phyloP scores from a whole-genome alignment of 2,888 invertebrate genomes.

The Exocentrus adspersus region DNA sequence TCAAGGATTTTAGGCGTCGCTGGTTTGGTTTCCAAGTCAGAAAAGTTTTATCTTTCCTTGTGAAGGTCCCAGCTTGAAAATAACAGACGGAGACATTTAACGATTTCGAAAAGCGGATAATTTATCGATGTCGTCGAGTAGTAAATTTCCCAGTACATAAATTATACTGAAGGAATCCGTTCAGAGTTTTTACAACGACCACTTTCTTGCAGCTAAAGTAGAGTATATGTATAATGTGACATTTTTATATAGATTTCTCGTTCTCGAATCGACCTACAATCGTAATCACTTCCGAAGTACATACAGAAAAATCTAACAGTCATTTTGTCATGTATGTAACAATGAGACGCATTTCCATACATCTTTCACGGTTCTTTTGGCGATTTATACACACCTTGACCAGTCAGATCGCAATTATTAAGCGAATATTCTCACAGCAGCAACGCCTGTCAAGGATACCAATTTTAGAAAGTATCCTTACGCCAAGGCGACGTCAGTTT shows the following conservation, averaged over 20 bases:
- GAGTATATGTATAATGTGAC: neutral
- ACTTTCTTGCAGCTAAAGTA: neutral
- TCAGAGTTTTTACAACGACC: neutral
- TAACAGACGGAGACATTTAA: too few relatives aligned
- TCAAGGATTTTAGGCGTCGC: too few relatives aligned
- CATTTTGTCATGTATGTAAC: neutral
- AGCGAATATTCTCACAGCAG: slow-evolving; percentile 10
- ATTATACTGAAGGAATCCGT: neutral
- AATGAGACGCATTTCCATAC: slow-evolving; percentile 4
- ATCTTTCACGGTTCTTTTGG: slow-evolving; percentile 9
- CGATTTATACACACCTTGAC: slow-evolving; percentile 22
- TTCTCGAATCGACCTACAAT: neutral
- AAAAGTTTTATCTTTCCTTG: too few relatives aligned
- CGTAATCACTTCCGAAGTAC: too few relatives aligned
- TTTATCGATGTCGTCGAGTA: too few relatives aligned
- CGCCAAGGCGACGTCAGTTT: neutral
- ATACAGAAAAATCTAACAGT: too few relatives aligned
- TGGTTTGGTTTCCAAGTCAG: too few relatives aligned
- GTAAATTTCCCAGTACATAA: neutral
- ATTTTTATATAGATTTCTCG: neutral
- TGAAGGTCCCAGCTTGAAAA: too few relatives aligned
- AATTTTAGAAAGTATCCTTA: slow-evolving; percentile 19
- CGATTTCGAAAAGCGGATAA: too few relatives aligned
- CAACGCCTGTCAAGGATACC: slow-evolving; percentile 14
- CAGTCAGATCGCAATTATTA: slow-evolving; percentile 3